Percentiles rank a stretch among this genome's conserved stretches.
Evolutionary conservation across 2,113 vertebrate species (phyloP).

Genomic region (Engystomops pustulosus): DNA sequence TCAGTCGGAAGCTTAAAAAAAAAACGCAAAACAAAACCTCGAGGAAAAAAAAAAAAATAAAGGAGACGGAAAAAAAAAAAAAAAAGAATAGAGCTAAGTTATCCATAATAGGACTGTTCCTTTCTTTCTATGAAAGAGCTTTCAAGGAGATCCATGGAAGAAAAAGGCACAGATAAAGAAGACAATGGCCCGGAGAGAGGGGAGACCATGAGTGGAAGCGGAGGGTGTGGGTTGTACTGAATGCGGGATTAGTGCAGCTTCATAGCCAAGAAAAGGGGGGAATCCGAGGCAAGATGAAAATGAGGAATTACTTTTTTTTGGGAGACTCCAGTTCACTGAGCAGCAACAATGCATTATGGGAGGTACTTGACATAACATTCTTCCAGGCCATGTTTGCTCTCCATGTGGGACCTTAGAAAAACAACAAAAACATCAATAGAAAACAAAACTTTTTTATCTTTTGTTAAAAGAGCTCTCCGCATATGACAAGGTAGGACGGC

Average conservation of each 20-base stretch:
- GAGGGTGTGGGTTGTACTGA: constrained; percentile 76
- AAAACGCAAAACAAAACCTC: constrained; percentile 76
- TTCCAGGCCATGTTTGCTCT: constrained; percentile 91
- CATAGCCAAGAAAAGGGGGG: constrained; percentile 83
- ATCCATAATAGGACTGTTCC: constrained; percentile 81
- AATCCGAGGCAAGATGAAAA: constrained; percentile 87
- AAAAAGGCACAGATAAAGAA: constrained; percentile 79
- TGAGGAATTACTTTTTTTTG: constrained; percentile 91
- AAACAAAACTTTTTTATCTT: constrained; percentile 81
- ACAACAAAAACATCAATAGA: constrained; percentile 75
- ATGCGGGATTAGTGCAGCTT: constrained; percentile 87
- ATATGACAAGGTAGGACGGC: constrained; percentile 53
- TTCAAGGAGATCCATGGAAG: constrained; percentile 82
- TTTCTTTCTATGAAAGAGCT: constrained; percentile 84
- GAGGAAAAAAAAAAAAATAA: constrained; percentile 83
- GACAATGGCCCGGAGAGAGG: constrained; percentile 78
- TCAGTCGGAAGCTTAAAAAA: constrained; percentile 83
- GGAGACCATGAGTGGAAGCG: constrained; percentile 77
- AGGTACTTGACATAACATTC: constrained; percentile 97
- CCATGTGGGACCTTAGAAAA: constrained; percentile 78
- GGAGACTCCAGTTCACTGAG: constrained; percentile 88
- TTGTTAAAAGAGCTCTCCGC: constrained; percentile 31
- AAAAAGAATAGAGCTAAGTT: constrained; percentile 83
- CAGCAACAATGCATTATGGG: constrained; percentile 93
- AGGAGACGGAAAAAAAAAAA: constrained; percentile 78